phyloP scores from a whole-genome alignment of 1,140 invertebrate genomes.

The Drosophila serrata region DNA sequence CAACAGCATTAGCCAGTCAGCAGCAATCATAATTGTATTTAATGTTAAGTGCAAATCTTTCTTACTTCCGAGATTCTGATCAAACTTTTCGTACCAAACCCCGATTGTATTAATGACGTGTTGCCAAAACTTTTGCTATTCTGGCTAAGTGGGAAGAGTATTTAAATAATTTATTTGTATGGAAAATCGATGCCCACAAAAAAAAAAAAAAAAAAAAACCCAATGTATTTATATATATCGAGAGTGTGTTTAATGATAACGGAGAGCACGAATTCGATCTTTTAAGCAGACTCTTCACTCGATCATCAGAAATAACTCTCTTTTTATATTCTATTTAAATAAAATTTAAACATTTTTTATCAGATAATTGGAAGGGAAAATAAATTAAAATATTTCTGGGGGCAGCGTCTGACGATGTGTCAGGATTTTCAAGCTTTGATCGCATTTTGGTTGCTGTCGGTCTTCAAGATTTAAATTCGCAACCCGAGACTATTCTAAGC shows the following conservation, averaged over 20 bases:
- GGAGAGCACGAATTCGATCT: slow-evolving; percentile 50
- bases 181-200: slow-evolving; percentile 38
- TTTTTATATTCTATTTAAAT: slow-evolving; percentile 83
- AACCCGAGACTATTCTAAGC: neutral
- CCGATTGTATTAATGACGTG: slow-evolving; percentile 32
- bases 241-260: slow-evolving; percentile 37
- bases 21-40: slow-evolving; percentile 57
- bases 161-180: slow-evolving; percentile 49
- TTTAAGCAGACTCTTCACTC: slow-evolving; percentile 67
- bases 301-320: slow-evolving; percentile 65
- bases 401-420: too few species aligned
- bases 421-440: neutral
- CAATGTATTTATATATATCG: slow-evolving; percentile 70
- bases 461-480: neutral
- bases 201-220: slow-evolving; percentile 5
- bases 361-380: slow-evolving; percentile 31
- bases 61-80: slow-evolving; percentile 43
- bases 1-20: slow-evolving; percentile 38
- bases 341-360: slow-evolving; percentile 83
- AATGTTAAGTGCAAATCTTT: slow-evolving; percentile 64
- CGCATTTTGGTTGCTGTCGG: neutral
- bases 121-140: slow-evolving; percentile 66
- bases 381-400: neutral
- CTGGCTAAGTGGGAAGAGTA: slow-evolving; percentile 53
- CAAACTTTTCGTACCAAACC: slow-evolving; percentile 51